Evolutionary conservation across 2,113 vertebrate genomes (phyloP).

Genomic region (Dromaius novaehollandiae): DNA sequence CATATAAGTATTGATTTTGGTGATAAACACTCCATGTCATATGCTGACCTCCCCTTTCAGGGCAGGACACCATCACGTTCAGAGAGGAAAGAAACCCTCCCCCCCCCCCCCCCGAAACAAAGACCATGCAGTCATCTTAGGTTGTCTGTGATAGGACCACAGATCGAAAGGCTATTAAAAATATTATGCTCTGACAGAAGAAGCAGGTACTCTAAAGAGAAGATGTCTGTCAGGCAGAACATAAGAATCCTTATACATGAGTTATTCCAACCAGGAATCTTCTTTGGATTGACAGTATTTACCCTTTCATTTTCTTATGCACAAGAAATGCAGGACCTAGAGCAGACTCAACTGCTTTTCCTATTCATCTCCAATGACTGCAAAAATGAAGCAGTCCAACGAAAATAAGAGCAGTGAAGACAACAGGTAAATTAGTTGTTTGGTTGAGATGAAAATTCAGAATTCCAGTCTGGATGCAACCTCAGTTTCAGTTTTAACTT

Average conservation of each 20-base stretch:
- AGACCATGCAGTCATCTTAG: background rate
- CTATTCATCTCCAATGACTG: background rate
- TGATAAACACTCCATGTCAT: background rate
- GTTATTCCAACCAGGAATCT: background rate
- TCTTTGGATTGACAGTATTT: background rate
- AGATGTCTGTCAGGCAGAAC: background rate
- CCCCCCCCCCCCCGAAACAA: background rate
- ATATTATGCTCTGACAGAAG: background rate
- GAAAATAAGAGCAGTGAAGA: background rate
- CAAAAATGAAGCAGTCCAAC: background rate
- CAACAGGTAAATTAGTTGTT: background rate
- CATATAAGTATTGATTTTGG: accelerated
- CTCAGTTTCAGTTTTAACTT: background rate
- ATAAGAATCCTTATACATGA: background rate
- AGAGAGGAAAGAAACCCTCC: accelerated
- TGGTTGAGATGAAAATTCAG: background rate
- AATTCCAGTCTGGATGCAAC: background rate
- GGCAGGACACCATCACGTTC: background rate
- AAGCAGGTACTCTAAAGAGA: background rate
- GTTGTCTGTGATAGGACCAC: too few relatives aligned
- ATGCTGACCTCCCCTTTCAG: background rate
- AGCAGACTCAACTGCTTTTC: background rate
- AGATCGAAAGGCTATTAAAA: background rate
- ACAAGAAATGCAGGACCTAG: background rate
- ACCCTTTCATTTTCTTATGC: background rate